Conservation (phyloP, 2,888 invertebrate species). For the Chouioia cunea region DNA sequence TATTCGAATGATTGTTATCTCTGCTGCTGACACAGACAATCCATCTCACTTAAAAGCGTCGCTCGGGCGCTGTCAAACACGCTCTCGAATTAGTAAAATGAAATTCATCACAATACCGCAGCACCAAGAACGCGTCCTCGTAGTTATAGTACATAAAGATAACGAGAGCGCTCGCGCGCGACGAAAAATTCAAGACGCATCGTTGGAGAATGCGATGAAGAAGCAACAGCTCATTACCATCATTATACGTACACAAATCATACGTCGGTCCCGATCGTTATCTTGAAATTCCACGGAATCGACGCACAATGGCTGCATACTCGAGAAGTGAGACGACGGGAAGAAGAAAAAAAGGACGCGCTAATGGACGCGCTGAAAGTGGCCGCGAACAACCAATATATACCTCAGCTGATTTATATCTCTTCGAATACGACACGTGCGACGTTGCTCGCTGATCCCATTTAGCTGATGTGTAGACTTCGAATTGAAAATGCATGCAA, state of each 20-base stretch:
- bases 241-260: conserved; percentile 9
- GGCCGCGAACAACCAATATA: conserved; percentile 53
- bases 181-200: conserved; percentile 23
- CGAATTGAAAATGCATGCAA: too few relatives aligned
- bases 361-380: not conserved
- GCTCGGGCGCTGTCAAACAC: too few relatives aligned
- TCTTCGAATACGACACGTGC: conserved; percentile 12
- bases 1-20: too few relatives aligned
- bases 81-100: too few relatives aligned
- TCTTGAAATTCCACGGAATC: conserved; percentile 11
- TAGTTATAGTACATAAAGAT: conserved; percentile 7
- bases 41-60: too few relatives aligned
- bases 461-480: not conserved
- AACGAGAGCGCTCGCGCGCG: conserved; percentile 6
- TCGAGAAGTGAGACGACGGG: conserved; percentile 4
- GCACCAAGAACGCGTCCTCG: not conserved
- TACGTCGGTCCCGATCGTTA: conserved; percentile 25
- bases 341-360: not conserved
- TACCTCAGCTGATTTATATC: conserved; percentile 62
- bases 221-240: conserved; percentile 21
- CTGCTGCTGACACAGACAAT: too few relatives aligned
- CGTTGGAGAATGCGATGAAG: conserved; percentile 19
- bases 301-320: conserved; percentile 14
- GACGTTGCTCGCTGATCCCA: conserved; percentile 1
- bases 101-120: too few relatives aligned